These are phyloP conservation scores for Amblyopsis hoosieri DNA, from an alignment of 2,797 vertebrate genomes.

Conservation along the genomic window DNA sequence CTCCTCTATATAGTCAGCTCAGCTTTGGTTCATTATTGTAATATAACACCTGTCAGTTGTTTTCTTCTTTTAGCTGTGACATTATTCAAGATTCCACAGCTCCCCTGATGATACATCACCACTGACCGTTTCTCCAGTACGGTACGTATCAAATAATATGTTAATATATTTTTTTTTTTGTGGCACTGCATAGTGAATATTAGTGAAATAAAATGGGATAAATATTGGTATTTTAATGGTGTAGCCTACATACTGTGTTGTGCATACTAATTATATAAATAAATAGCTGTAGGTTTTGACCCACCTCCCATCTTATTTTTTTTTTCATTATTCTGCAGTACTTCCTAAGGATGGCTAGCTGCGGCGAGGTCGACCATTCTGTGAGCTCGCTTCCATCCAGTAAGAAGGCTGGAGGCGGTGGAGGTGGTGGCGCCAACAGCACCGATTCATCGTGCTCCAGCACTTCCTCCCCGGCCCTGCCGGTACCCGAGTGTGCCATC, in stretches of 20 bases:
- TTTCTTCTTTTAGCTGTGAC: constrained; percentile 46
- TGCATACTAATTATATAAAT: too few species aligned
- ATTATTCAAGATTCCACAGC: constrained; percentile 47
- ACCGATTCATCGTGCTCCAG: constrained; percentile 80
- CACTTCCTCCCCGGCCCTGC: constrained; percentile 82
- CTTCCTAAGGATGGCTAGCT: constrained; percentile 97
- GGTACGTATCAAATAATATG: constrained; percentile 59
- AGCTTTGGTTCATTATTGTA: not conserved
- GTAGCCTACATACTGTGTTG: too few species aligned
- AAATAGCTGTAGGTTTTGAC: not conserved
- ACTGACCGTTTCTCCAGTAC: constrained; percentile 64
- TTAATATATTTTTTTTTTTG: not conserved
- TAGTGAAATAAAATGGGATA: not conserved
- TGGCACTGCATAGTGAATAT: not conserved
- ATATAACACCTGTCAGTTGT: constrained; percentile 13
- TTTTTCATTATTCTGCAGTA: constrained; percentile 49
- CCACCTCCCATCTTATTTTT: not conserved
- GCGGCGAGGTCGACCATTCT: constrained; percentile 94
- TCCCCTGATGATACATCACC: constrained; percentile 69
- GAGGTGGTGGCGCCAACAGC: constrained; percentile 79
- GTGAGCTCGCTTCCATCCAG: constrained; percentile 91
- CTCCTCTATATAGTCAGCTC: not conserved
- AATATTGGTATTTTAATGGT: too few species aligned
- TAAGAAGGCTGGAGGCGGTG: constrained; percentile 81
- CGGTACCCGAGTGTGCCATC: constrained; percentile 96